Percentiles rank a stretch among this genome's conserved stretches.
phyloP scores from a whole-genome alignment of 2,797 vertebrate genomes.

The Phataginus tricuspis region DNA sequence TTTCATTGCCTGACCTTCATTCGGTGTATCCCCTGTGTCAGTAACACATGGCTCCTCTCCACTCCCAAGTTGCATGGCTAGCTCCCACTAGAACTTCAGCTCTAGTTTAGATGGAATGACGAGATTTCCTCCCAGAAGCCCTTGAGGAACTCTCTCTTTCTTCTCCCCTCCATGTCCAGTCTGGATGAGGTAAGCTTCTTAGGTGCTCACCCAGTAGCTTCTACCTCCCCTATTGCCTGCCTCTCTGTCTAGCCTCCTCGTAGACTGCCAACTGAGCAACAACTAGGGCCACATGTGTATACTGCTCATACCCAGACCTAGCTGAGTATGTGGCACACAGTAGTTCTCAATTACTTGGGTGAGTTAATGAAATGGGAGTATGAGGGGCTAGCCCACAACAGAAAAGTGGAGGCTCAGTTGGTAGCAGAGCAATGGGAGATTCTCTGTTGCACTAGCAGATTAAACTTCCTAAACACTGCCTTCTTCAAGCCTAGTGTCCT shows the following conservation, averaged over 20 bases:
- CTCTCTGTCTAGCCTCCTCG: neutral
- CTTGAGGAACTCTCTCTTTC: neutral
- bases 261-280: neutral
- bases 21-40: neutral
- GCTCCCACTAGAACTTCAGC: neutral
- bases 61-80: neutral
- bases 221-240: neutral
- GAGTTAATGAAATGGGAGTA: slow-evolving; percentile 28
- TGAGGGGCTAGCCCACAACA: neutral
- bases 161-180: neutral
- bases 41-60: neutral
- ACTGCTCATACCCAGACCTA: neutral
- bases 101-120: slow-evolving; percentile 10
- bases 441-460: neutral
- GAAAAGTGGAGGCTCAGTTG: neutral
- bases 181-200: neutral
- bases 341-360: neutral
- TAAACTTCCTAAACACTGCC: slow-evolving; percentile 21
- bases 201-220: neutral
- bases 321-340: neutral
- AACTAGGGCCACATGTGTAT: neutral
- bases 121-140: slow-evolving; percentile 38
- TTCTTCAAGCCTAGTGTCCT: slow-evolving; percentile 27
- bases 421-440: neutral
- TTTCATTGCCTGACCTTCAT: slow-evolving; percentile 25